Evolutionary conservation across 2,888 invertebrate genomes (phyloP), one percentile per base, ranked within the genome.

Genomic region (Gari tellinella): DNA sequence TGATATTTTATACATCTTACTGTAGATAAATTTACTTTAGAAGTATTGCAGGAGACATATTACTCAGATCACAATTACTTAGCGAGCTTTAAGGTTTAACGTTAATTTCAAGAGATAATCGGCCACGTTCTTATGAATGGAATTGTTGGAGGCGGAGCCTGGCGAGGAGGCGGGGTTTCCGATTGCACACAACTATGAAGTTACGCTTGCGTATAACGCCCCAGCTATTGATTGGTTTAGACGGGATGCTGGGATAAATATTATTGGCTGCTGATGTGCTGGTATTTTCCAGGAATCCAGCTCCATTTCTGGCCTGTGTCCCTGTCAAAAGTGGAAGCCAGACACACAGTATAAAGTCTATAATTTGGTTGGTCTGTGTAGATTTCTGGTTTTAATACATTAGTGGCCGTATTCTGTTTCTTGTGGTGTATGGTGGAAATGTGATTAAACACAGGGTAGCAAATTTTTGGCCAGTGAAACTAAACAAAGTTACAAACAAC

Each of bases 311-410:
- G 78, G 78, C 51, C 56, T 55, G 51, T 70, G 70, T 78, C 73
- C 62, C 46, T 55, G 58, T 64, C 61, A 63, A 73, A 61, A 51
- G 51, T 45, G 23, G 46, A 53, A 60, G 37, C 56, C 64, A 58
- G 65, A 69, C 46, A 65, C 64, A 43, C 49, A 48, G 62, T 70
- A 67, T 67, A 78, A 62, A 78, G 73, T 55, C 78, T 73, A 70
- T 78, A 73, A 78, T 73, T 78, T 73, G 60, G 72, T 70, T 63
- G 63, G 58, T 52, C 37, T 57, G 62, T 73, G 73, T 72, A 78
- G 78, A 73, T 73, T 31, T 66, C 57, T 26, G 73, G 78, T 78
- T 78, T 78, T 78, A 73, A 78, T 78, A 78, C 78, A 63, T 69
- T 70, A 73, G 60, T 69, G 70, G 78, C 70, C 73, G 56, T 69